Evolutionary conservation across 2,113 vertebrate species (phyloP), one percentile per base, ranked within the genome.

Genomic region (Takifugu flavidus): DNA sequence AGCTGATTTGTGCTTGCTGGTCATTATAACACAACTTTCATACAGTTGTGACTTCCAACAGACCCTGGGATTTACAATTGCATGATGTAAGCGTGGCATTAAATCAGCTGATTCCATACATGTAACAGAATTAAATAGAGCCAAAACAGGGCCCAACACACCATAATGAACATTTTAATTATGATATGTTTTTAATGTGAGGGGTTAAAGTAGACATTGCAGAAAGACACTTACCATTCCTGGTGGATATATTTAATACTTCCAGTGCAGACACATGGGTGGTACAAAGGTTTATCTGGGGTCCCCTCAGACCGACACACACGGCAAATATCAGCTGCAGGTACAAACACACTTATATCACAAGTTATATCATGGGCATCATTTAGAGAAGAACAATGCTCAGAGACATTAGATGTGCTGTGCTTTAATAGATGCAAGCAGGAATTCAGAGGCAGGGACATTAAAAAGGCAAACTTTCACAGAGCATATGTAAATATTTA

Each of bases 231-330:
- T 92, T 90, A 99, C 97, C 97, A 99, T 91, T 99, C 97, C 82
- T 99, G 97, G 88, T 99, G 97, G 77, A 99, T 99, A 77, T 98
- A 99, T 84, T 99, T 99, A 91, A 99, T 99, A 90, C 97, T 99
- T 90, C 97, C 97, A 65, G 97, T 99, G 89, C 97, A 99, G 50
- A 99, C 97, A 83, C 97, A 99, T 0, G 97, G 97, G 81, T 99
- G 96, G 82, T 98, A 99, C 13, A 99, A 92, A 4, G 96, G 97
- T 75, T 99, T 99, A 85, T 99, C 97, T 0, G 93, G 92, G 57
- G 95, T 99, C 86, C 96, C 97, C 90, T 99, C 97, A 0, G 97
- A 99, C 13, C 97, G 95, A 85, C 97, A 99, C 62, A 99, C 97
- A 71, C 97, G 91, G 86, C 97, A 99, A 89, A 99, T 99, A 85